Evolutionary conservation across 2,888 invertebrate species (phyloP).

Genomic region (Acanthosoma haemorrhoidale): DNA sequence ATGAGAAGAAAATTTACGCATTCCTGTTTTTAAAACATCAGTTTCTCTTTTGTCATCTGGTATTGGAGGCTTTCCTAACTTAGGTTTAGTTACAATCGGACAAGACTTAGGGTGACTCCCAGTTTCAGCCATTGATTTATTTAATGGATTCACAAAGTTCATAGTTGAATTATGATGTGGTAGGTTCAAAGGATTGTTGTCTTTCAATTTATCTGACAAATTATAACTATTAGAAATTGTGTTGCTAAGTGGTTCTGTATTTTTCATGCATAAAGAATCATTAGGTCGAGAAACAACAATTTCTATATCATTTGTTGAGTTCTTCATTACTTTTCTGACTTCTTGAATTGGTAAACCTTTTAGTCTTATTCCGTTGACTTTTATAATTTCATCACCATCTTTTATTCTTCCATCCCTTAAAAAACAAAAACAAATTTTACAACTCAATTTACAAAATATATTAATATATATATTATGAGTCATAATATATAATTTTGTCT

Average conservation of each 20-base stretch:
- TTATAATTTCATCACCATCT: slow-evolving; percentile 83
- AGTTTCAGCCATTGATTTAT: not conserved
- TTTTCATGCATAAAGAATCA: not conserved
- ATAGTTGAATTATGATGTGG: not conserved
- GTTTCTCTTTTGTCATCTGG: slow-evolving; percentile 35
- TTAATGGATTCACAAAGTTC: not conserved
- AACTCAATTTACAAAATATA: not conserved
- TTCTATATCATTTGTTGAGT: slow-evolving; percentile 48
- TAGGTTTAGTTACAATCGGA: not conserved
- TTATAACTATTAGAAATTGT: not conserved
- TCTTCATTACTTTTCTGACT: slow-evolving; percentile 49
- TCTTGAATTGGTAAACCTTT: slow-evolving; percentile 64
- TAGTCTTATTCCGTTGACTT: slow-evolving; percentile 77
- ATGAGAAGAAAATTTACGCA: slow-evolving; percentile 49
- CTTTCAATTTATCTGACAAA: not conserved
- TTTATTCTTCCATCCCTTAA: slow-evolving; percentile 71
- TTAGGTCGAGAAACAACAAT: slow-evolving; percentile 45
- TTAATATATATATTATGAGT: not conserved
- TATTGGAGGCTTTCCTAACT: slow-evolving; percentile 37
- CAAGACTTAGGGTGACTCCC: not conserved
- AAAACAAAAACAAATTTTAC: too few relatives aligned
- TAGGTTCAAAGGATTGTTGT: not conserved
- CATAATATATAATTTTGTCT: too few relatives aligned
- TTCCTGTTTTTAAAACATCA: slow-evolving; percentile 45
- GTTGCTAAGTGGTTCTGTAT: not conserved